phyloP scores from a whole-genome alignment of 2,113 vertebrate genomes.

The Mystacornis crossleyi region DNA sequence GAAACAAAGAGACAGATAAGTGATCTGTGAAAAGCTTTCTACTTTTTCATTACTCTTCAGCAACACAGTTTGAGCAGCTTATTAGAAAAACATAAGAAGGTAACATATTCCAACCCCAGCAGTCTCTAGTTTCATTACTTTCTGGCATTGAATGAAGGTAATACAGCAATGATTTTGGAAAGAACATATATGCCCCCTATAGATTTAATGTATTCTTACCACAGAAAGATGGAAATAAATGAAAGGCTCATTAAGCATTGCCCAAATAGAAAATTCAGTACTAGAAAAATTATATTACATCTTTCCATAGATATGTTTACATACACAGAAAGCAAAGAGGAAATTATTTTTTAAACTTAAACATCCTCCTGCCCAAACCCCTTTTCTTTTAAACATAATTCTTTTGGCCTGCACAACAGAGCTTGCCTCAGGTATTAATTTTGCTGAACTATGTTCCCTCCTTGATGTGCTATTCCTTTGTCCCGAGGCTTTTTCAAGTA shows the following conservation, averaged over 20 bases:
- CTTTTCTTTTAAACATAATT: background rate
- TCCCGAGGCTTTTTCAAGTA: background rate
- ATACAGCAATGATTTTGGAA: background rate
- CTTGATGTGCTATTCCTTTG: background rate
- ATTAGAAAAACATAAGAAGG: conserved; percentile 68
- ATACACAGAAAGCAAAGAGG: background rate
- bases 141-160: conserved; percentile 5
- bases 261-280: background rate
- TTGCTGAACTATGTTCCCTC: background rate
- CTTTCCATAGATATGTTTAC: background rate
- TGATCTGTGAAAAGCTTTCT: conserved; percentile 57
- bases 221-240: background rate
- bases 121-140: conserved; percentile 48
- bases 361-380: background rate
- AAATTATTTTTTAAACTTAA: background rate
- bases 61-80: conserved; percentile 19
- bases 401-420: background rate
- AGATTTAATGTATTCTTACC: background rate
- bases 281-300: background rate
- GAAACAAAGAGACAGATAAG: conserved; percentile 58
- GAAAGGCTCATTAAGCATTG: background rate
- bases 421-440: background rate
- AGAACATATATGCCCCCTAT: conserved; percentile 19
- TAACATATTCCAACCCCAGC: conserved; percentile 17
- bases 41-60: conserved; percentile 51